Conservation (phyloP, 2,797 vertebrate genomes). For the Cetoscarus ocellatus region DNA sequence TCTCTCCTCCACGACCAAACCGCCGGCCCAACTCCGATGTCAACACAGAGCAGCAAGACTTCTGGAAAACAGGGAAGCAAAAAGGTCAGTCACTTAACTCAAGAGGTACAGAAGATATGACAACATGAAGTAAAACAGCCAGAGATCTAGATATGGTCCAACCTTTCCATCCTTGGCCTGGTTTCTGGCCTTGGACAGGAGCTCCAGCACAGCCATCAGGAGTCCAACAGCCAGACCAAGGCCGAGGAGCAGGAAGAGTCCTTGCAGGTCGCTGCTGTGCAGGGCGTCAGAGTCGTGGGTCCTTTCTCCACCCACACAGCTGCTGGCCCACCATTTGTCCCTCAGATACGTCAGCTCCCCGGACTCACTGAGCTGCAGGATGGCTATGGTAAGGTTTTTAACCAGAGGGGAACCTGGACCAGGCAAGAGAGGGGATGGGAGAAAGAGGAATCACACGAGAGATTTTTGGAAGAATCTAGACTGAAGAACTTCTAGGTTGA, state of each 20-base stretch:
- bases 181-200: constrained; percentile 84
- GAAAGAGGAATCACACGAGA: neutral
- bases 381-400: constrained; percentile 84
- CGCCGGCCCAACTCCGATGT: constrained; percentile 87
- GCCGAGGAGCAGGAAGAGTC: constrained; percentile 89
- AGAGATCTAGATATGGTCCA: neutral
- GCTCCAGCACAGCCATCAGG: constrained; percentile 85
- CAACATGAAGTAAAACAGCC: neutral
- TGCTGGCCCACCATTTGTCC: constrained; percentile 92
- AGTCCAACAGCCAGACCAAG: constrained; percentile 85
- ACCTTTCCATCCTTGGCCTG: constrained; percentile 86
- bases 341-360: constrained; percentile 85
- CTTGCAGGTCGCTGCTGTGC: constrained; percentile 81
- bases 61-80: constrained; percentile 74
- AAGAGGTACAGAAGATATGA: neutral
- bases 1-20: constrained; percentile 73
- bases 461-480: neutral
- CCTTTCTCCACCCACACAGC: constrained; percentile 64
- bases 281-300: constrained; percentile 64
- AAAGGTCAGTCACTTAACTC: neutral
- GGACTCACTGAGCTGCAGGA: constrained; percentile 87
- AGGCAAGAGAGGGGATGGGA: neutral
- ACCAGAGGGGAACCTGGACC: constrained; percentile 83
- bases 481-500: no score
- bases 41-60: constrained; percentile 89